Conservation (phyloP, 1,140 invertebrate genomes). For the Spodoptera frugiperda region DNA sequence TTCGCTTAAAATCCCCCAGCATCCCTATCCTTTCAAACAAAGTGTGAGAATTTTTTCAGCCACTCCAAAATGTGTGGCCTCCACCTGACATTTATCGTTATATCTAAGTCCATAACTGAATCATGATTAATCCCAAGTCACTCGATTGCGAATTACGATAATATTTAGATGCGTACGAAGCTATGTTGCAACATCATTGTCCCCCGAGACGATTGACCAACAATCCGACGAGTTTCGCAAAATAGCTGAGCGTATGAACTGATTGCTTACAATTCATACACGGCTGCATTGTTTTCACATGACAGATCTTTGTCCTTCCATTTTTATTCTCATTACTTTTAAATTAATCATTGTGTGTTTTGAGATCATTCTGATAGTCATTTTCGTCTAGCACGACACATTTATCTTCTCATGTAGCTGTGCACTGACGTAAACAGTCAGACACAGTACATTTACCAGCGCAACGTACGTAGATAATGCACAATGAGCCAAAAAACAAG, state of each 20-base stretch:
- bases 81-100: background rate
- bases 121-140: background rate
- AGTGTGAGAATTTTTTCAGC: too few species aligned
- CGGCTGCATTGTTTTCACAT: slow-evolving; percentile 21
- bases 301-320: slow-evolving; percentile 17
- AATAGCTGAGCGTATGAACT: background rate
- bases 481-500: slow-evolving; percentile 27
- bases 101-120: slow-evolving; percentile 3
- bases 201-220: slow-evolving; percentile 44
- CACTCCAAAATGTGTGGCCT: background rate
- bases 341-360: slow-evolving; percentile 42
- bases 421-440: background rate
- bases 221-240: slow-evolving; percentile 38
- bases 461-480: background rate
- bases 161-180: slow-evolving; percentile 29
- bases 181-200: slow-evolving; percentile 17
- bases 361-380: slow-evolving; percentile 4
- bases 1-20: too few species aligned
- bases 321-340: slow-evolving; percentile 35
- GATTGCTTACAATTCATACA: slow-evolving; percentile 28
- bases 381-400: too few species aligned
- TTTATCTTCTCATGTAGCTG: background rate
- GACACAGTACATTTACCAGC: slow-evolving; percentile 1
- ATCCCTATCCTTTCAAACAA: too few species aligned
- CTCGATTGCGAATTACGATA: slow-evolving; percentile 17